These are phyloP conservation scores for Corella eumyota DNA, from an alignment of 23 tunicate genomes.

Conservation along the genomic window DNA sequence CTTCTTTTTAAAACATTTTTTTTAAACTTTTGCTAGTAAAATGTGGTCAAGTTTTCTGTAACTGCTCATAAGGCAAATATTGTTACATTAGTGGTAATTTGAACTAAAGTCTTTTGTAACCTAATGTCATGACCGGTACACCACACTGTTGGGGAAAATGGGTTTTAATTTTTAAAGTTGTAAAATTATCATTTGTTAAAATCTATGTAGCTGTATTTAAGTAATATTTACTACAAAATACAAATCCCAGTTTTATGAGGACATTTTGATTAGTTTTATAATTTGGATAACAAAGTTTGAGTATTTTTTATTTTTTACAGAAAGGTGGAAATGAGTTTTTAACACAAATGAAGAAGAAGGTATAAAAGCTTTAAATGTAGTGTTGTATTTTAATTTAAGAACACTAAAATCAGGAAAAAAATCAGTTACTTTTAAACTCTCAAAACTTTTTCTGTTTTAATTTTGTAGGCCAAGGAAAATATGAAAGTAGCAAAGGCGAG, in stretches of 20 bases:
- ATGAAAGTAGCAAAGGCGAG: conserved; percentile 39
- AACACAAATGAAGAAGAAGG: conserved; percentile 35
- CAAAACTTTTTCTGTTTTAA: too few species aligned
- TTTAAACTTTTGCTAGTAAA: not conserved
- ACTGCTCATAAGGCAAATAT: not conserved
- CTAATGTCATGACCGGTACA: too few species aligned
- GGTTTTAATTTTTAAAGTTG: too few species aligned
- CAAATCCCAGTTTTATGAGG: not conserved
- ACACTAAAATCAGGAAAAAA: too few species aligned
- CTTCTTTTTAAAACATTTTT: not conserved
- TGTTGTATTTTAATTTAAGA: too few species aligned
- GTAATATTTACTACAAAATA: not conserved
- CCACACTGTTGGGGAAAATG: too few species aligned
- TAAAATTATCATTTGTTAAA: too few species aligned
- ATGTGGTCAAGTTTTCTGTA: not conserved
- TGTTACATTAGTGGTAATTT: not conserved
- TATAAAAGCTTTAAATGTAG: too few species aligned
- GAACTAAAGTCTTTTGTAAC: too few species aligned
- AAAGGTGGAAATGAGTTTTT: conserved; percentile 56
- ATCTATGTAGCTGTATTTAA: too few species aligned
- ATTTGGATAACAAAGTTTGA: not conserved
- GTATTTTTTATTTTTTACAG: conserved; percentile 12
- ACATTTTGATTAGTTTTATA: not conserved
- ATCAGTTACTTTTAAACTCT: too few species aligned
- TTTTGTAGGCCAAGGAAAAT: conserved; percentile 48